phyloP scores from a whole-genome alignment of 2,888 invertebrate species.

The Drosophila leonis region DNA sequence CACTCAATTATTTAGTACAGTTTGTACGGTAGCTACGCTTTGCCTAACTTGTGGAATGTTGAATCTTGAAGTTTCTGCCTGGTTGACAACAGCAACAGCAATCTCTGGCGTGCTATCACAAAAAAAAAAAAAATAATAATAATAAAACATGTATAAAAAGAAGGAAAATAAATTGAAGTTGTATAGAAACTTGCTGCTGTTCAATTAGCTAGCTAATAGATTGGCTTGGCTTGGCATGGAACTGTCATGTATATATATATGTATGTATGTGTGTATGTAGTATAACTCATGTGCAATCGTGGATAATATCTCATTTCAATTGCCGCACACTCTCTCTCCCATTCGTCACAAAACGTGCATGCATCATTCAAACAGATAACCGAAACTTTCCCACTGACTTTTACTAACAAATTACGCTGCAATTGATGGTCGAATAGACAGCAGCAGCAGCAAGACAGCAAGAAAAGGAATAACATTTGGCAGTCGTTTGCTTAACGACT shows the following conservation, averaged over 20 bases:
- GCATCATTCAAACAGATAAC: constrained; percentile 22
- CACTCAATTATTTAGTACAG: constrained; percentile 65
- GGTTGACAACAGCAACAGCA: constrained; percentile 13
- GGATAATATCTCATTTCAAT: constrained; percentile 13
- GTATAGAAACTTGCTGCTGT: constrained; percentile 14
- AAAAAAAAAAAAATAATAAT: background rate
- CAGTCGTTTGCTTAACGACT: constrained; percentile 64
- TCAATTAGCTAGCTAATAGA: constrained; percentile 45
- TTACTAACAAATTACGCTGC: constrained; percentile 22
- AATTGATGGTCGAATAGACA: constrained; percentile 20
- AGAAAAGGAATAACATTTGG: constrained; percentile 35
- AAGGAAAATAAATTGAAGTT: constrained; percentile 4
- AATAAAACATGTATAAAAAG: background rate
- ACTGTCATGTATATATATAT: background rate
- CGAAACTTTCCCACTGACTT: constrained; percentile 23
- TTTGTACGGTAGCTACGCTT: constrained; percentile 16
- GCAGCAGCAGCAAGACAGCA: constrained; percentile 1
- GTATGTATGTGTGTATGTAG: background rate
- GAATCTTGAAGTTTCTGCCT: constrained; percentile 14
- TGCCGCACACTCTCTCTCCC: constrained; percentile 2
- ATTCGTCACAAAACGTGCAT: constrained; percentile 29
- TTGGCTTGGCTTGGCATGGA: background rate
- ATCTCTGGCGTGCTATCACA: constrained; percentile 3
- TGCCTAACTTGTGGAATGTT: constrained; percentile 13
- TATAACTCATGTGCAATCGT: constrained; percentile 16